These are phyloP conservation scores for Neodiprion lecontei DNA, from an alignment of 1,140 invertebrate species.

Conservation along the genomic window DNA sequence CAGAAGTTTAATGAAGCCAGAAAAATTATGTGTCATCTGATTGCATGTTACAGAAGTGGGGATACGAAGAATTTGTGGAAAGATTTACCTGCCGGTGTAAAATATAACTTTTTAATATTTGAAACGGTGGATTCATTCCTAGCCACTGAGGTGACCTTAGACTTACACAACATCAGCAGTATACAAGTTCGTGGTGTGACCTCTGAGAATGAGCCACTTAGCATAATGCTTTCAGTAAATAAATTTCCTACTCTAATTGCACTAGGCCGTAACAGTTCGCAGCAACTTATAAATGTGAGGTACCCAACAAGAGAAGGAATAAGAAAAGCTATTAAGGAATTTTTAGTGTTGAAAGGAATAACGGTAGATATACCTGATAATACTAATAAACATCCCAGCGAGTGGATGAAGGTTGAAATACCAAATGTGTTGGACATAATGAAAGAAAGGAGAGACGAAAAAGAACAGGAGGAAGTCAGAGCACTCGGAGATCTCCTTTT, in stretches of 20 bases:
- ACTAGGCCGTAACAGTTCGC: constrained; percentile 51
- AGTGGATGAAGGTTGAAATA: constrained; percentile 41
- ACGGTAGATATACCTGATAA: constrained; percentile 36
- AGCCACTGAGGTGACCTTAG: constrained; percentile 68
- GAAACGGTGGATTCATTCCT: constrained; percentile 65
- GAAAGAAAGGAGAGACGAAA: constrained; percentile 35
- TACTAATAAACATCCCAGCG: constrained; percentile 24
- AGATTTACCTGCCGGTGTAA: constrained; percentile 45
- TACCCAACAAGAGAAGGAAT: constrained; percentile 54
- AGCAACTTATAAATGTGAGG: constrained; percentile 55
- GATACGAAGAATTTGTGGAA: constrained; percentile 59
- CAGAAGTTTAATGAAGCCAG: no score
- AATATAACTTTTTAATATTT: constrained; percentile 68
- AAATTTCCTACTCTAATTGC: constrained; percentile 65
- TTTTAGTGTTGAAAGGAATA: constrained; percentile 56
- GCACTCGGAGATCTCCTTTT: constrained; percentile 67
- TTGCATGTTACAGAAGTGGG: constrained; percentile 38
- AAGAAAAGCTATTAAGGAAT: constrained; percentile 54
- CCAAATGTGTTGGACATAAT: constrained; percentile 39
- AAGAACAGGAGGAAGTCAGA: constrained; percentile 46
- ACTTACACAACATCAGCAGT: constrained; percentile 64
- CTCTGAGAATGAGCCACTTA: constrained; percentile 62
- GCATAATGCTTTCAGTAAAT: constrained; percentile 55
- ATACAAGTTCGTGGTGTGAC: constrained; percentile 65
- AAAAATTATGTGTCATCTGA: background rate